Evolutionary conservation across 2,888 invertebrate species (phyloP), one percentile per base, ranked within the genome.

Genomic region (Ochropleura leucogaster): DNA sequence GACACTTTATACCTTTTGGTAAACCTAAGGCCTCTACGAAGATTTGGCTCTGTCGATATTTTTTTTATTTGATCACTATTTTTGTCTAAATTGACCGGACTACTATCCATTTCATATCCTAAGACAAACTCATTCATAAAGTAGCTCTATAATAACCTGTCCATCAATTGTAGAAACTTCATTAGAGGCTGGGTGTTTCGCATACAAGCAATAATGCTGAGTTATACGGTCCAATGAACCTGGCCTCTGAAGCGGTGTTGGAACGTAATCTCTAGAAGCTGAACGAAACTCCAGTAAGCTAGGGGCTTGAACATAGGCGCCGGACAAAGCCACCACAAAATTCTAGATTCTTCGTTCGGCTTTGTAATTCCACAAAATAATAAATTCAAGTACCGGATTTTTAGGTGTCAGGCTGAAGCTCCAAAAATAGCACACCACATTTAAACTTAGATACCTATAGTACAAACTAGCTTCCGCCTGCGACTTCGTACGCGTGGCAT

Each of bases 141-240:
- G 30, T 30, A 47, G 12, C 64, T 65, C 30, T 30, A 42, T 14
- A 16, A 9, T 2, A 40, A 59, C 16, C 18, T 20, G 30, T 46
- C n/a, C 2, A 8, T 74, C 49, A 44, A 14, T 44, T 6, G 16
- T 16, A n/a, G 44, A 44, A 49, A 74, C 59, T 51, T 60, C n/a
- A 74, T 49, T 74, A 44, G 42, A 49, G 59, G n/a, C 16, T 16
- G 59, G 60, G 44, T 30, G 44, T 49, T 30, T 30, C 30, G 30
- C 49, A 46, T 46, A n/a, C 53, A 74, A n/a, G 44, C 60, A 74
- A 60, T 44, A 51, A 40, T 69, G 53, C 18, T 44, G 42, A 51
- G 42, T 51, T 72, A 30, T 9, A n/a, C 42, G 59, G n/a, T 12
- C 30, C 14, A 72, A 51, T 20, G n/a, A 53, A 53, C 47, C 49